These are phyloP conservation scores for Mimachlamys varia DNA, from an alignment of 2,888 invertebrate genomes.

Conservation along the genomic window DNA sequence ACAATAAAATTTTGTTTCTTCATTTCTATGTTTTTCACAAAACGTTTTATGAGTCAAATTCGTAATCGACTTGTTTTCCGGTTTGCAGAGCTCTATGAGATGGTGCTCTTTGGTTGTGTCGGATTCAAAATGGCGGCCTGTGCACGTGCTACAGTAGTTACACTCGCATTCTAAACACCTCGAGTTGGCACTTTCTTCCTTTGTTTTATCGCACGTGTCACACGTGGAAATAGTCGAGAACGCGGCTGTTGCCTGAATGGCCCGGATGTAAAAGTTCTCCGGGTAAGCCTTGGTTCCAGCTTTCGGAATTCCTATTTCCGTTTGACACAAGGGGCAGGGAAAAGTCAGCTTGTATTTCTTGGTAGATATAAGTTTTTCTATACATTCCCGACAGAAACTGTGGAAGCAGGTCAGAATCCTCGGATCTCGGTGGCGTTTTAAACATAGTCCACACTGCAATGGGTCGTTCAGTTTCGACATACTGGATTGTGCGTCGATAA, in stretches of 20 bases:
- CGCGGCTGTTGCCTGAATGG: constrained; percentile 58
- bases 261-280: constrained; percentile 62
- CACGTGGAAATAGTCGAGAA: constrained; percentile 58
- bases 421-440: constrained; percentile 60
- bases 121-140: constrained; percentile 52
- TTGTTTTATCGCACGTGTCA: constrained; percentile 55
- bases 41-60: constrained; percentile 49
- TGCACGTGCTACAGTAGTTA: constrained; percentile 60
- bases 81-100: constrained; percentile 58
- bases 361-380: constrained; percentile 58
- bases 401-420: constrained; percentile 63
- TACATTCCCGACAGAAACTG: constrained; percentile 61
- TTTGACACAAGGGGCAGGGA: constrained; percentile 62
- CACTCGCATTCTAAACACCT: constrained; percentile 64
- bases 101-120: constrained; percentile 60
- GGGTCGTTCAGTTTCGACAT: constrained; percentile 39
- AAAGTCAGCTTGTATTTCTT: constrained; percentile 60
- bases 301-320: constrained; percentile 62
- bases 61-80: constrained; percentile 47
- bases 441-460: constrained; percentile 58
- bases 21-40: constrained; percentile 52
- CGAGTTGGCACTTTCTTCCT: constrained; percentile 50
- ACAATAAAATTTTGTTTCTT: constrained; percentile 50
- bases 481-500: neutral
- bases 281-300: constrained; percentile 57